These are phyloP conservation scores for Nysson spinosus DNA, from an alignment of 2,888 invertebrate genomes.

Conservation along the genomic window DNA sequence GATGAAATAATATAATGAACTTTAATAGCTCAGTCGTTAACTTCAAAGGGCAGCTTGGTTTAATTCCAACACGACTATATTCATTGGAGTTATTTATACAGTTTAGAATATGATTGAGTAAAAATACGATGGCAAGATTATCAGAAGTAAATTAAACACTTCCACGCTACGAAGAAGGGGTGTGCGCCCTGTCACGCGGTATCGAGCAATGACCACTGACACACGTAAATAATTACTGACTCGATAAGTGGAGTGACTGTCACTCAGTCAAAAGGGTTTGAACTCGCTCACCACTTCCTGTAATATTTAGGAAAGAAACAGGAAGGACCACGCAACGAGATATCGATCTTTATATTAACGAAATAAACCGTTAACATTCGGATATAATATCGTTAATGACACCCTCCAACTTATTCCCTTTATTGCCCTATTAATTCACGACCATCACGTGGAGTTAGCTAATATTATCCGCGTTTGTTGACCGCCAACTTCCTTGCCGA, in stretches of 20 bases:
- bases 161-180: slow-evolving; percentile 2
- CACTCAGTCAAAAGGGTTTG: slow-evolving; percentile 37
- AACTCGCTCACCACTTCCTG: slow-evolving; percentile 30
- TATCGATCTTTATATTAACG: slow-evolving; percentile 49
- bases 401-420: neutral
- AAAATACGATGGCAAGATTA: too few species aligned
- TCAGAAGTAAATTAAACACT: slow-evolving; percentile 20
- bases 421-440: too few species aligned
- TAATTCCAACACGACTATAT: too few species aligned
- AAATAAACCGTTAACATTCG: neutral
- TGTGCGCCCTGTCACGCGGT: slow-evolving; percentile 55
- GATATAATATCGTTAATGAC: neutral
- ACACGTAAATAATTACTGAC: slow-evolving; percentile 54
- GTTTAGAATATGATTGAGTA: too few species aligned
- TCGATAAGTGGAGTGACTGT: slow-evolving; percentile 49
- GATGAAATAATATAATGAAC: too few species aligned
- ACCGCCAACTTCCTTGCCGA: too few species aligned
- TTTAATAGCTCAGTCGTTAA: too few species aligned
- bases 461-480: neutral
- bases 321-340: slow-evolving; percentile 34
- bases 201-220: slow-evolving; percentile 37
- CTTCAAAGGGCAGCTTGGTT: too few species aligned
- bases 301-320: slow-evolving; percentile 54
- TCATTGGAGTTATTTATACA: too few species aligned
- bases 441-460: neutral